Percentiles rank a stretch among this genome's conserved stretches.
Evolutionary conservation across 2,888 invertebrate species (phyloP).

Genomic region (Lamellibrachia satsuma): DNA sequence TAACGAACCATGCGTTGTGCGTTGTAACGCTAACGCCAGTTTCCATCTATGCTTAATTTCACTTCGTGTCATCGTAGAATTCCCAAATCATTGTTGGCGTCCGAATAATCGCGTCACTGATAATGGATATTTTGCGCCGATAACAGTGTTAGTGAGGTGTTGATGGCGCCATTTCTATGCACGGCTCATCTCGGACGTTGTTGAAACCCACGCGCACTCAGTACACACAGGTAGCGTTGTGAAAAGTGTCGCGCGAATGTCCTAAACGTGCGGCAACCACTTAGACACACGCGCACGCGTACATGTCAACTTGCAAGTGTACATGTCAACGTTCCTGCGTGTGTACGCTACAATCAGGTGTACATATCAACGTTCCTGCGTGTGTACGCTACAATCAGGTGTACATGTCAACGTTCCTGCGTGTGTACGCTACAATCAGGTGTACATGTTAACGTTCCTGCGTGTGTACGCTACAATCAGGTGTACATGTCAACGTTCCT

Average conservation of each 20-base stretch:
- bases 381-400: neutral
- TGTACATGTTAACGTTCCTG: too few species aligned
- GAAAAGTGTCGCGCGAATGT: neutral
- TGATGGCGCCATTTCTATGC: neutral
- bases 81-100: neutral
- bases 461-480: too few species aligned
- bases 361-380: too few species aligned
- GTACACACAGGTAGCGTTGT: neutral
- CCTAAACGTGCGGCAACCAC: neutral
- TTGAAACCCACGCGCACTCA: neutral
- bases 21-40: neutral
- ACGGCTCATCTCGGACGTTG: neutral
- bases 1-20: neutral
- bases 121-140: neutral
- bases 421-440: too few species aligned
- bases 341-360: too few species aligned
- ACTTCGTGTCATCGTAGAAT: neutral
- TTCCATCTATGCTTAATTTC: neutral
- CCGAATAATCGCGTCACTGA: neutral
- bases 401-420: too few species aligned
- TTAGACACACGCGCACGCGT: neutral
- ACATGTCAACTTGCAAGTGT: too few species aligned
- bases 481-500: too few species aligned
- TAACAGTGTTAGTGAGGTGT: slow-evolving; percentile 17
- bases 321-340: too few species aligned